Conservation (phyloP, 2,888 invertebrate genomes). For the Acronicta psi region DNA sequence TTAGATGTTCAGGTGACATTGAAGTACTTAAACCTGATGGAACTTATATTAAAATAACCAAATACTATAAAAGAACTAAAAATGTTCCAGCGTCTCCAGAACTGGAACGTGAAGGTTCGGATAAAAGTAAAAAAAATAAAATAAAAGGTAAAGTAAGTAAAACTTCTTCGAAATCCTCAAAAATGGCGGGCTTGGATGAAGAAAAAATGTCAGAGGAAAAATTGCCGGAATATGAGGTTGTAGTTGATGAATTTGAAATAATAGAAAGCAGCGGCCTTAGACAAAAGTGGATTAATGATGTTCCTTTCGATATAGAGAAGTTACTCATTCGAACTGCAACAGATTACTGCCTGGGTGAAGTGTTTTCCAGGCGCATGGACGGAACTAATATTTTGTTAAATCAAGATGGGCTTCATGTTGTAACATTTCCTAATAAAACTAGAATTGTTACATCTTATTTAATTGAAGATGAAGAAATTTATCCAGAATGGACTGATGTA, state of each 20-base stretch:
- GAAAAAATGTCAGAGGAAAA: constrained; percentile 51
- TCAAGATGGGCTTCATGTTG: constrained; percentile 77
- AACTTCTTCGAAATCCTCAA: constrained; percentile 66
- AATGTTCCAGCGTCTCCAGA: constrained; percentile 37
- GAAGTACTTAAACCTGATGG: constrained; percentile 77
- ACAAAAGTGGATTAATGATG: constrained; percentile 71
- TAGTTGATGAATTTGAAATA: constrained; percentile 77
- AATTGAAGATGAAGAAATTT: constrained; percentile 78
- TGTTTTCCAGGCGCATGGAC: constrained; percentile 82
- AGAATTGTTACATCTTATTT: constrained; percentile 74
- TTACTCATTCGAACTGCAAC: constrained; percentile 79
- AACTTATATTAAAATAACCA: constrained; percentile 72
- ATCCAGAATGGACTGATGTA: constrained; percentile 80
- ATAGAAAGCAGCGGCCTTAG: constrained; percentile 74
- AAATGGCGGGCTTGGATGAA: constrained; percentile 55
- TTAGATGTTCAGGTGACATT: constrained; percentile 70
- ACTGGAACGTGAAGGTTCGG: constrained; percentile 59
- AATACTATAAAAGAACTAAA: constrained; percentile 65
- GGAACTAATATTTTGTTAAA: constrained; percentile 79
- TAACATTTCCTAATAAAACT: constrained; percentile 80
- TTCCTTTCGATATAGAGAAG: constrained; percentile 68
- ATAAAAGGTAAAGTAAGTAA: constrained; percentile 66
- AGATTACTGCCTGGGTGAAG: constrained; percentile 79
- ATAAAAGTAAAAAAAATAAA: constrained; percentile 72
- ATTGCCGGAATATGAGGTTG: constrained; percentile 65